Evolutionary conservation across 2,888 invertebrate species (phyloP), one percentile per base, ranked within the genome.

Genomic region (Zhuqinia jingwanae): DNA sequence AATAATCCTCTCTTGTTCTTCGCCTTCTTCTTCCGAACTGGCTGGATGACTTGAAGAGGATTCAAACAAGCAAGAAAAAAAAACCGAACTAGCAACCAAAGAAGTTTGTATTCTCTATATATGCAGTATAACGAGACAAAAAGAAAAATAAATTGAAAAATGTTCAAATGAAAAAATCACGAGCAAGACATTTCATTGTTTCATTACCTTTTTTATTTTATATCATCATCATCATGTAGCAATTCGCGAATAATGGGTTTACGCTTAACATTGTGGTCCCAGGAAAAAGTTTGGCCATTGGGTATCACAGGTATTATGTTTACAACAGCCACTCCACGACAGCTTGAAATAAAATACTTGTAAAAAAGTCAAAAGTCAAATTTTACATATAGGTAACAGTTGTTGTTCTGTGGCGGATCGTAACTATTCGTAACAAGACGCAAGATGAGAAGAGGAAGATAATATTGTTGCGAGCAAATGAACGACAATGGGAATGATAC

Each of bases 281-380:
- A 53, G 53, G 53, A 53, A 53, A n/a, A n/a, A 53, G 6, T 53
- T 17, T 8, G 20, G 53, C n/a, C 36, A 36, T 36, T 36, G 17
- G 17, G 53, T 1, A 53, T 50, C 15, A 53, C 8, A 17, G 2
- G n/a, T 50, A n/a, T 50, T 50, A 53, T 2, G 53, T 53, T 15
- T 53, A 36, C n/a, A 53, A 53, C 1, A 15, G 5, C n/a, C 53
- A 17, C 6, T 58, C 11, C 15, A 25, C 22, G 58, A 20, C 58
- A 58, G 11, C 25, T 58, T 25, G 20, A 53, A 17, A 53, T 53
- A 17, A 47, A n/a, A 11, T 58, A 73, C 25, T 73, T 73, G 30
- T 53, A 76, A 76, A 76, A 75, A 56, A 17, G 53, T 22, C 53
- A 36, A 56, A 53, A 76, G 17, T 56, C 30, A 56, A 56, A 56